Base-by-base conservation (phyloP, 2,888 invertebrate species). In the Acleris sparsana region DNA sequence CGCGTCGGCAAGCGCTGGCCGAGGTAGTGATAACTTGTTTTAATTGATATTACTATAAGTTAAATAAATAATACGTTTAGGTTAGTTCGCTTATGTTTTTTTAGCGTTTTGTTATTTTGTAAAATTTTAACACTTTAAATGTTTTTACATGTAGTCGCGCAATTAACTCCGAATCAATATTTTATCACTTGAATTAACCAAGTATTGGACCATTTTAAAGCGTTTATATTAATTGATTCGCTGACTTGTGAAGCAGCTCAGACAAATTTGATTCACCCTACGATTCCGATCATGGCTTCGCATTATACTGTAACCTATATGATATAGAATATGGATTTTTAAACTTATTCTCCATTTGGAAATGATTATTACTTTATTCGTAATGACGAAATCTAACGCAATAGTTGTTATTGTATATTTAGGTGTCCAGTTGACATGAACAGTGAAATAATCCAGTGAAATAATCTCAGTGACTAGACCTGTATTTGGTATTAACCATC, bases 401-500 rank as follows among this genome's bases (percentile, higher is more conserved):
- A 67, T 63, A 68, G 69, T 64, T 51, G 53, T 62, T 60, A 69
- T 67, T 56, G 62, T 73, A 73, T 71, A 73, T 72, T 70, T 71
- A 71, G 70, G 70, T 68, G 71, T 71, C 74, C 73, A 70, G 64
- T 70, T 67, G 69, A 66, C 62, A 64, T 59, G 59, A 61, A 29
- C 49, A 77, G 77, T 76, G 69, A 75, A 79, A 82, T 81, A 87
- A 86, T 88, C 86, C 88, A 86, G 77, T 83, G 80, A 83, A 25
- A 82, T 81, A 87, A 86, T 88, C 86, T 87, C 88, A 86, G 77
- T 83, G 80, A 83, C 73, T 72, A 68, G 77, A 79, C 78, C 69
- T 76, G 78, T 80, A 89, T 87, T 87, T 88, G 89, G 87, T 89
- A n/a, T n/a, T n/a, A 89, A 87, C 89, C 88, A 89, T 89, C 91